These are phyloP conservation scores for Leguminivora glycinivorella DNA, from an alignment of 1,140 invertebrate species.

Conservation along the genomic window DNA sequence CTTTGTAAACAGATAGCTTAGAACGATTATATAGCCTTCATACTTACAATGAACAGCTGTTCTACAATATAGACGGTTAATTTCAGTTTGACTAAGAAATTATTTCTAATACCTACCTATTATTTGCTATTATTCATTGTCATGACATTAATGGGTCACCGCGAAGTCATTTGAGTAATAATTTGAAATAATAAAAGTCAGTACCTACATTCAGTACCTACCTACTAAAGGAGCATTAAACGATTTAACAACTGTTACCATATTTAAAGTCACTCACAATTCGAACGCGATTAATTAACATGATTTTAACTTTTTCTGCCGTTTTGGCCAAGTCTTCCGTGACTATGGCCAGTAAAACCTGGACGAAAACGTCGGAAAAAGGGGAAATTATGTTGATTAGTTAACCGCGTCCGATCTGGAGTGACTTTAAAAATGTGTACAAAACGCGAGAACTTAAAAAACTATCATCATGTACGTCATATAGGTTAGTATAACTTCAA, in stretches of 20 bases:
- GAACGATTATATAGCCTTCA: neutral
- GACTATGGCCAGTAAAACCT: too few species aligned
- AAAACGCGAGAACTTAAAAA: too few species aligned
- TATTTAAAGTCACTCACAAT: too few species aligned
- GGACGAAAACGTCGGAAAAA: too few species aligned
- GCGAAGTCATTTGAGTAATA: neutral
- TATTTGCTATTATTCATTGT: slow-evolving; percentile 18
- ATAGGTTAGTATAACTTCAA: neutral
- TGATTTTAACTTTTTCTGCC: too few species aligned
- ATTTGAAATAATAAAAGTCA: neutral
- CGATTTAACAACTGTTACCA: neutral
- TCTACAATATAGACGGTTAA: neutral
- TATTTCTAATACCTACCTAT: neutral
- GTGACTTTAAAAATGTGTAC: too few species aligned
- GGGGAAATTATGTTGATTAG: too few species aligned
- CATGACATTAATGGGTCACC: slow-evolving; percentile 5
- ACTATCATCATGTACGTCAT: neutral
- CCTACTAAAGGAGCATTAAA: neutral
- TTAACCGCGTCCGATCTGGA: too few species aligned
- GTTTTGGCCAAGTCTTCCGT: too few species aligned
- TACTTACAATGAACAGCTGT: neutral
- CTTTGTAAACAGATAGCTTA: neutral
- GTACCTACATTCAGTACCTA: too few species aligned
- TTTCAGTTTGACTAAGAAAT: slow-evolving; percentile 7
- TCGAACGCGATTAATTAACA: too few species aligned